Conservation (phyloP, 2,797 vertebrate species). For the Lindbergichthys nudifrons region DNA sequence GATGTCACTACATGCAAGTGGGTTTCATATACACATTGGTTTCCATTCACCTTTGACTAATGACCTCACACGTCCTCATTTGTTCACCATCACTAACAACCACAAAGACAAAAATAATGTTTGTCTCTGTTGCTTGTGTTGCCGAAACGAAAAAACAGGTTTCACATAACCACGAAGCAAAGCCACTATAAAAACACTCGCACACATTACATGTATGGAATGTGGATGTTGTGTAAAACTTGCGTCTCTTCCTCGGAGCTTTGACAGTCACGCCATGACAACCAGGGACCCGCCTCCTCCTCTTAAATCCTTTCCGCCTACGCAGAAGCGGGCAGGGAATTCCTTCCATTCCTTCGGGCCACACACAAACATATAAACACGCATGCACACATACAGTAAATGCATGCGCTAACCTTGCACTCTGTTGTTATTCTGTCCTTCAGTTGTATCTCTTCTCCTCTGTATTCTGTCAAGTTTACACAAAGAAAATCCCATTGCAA, state of each 20-base stretch:
- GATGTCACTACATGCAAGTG: constrained; percentile 16
- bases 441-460: background rate
- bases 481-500: background rate
- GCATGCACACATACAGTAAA: constrained; percentile 14
- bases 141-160: constrained; percentile 51
- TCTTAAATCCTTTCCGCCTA: constrained; percentile 48
- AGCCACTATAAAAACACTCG: constrained; percentile 21
- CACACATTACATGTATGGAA: constrained; percentile 35
- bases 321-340: constrained; percentile 67
- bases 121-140: background rate
- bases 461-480: background rate
- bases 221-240: constrained; percentile 60
- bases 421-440: background rate
- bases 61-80: background rate
- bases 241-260: constrained; percentile 20
- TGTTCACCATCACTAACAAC: background rate
- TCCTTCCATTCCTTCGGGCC: constrained; percentile 77
- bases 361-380: constrained; percentile 43
- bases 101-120: constrained; percentile 1
- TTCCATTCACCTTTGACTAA: constrained; percentile 5
- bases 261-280: constrained; percentile 39
- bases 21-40: constrained; percentile 37
- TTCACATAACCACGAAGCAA: constrained; percentile 32
- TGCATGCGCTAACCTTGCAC: constrained; percentile 2
- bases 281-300: constrained; percentile 34